Percentiles rank a stretch among this genome's conserved stretches.
Conservation (phyloP, 2,888 invertebrate genomes). For the Margaritifera margaritifera region DNA sequence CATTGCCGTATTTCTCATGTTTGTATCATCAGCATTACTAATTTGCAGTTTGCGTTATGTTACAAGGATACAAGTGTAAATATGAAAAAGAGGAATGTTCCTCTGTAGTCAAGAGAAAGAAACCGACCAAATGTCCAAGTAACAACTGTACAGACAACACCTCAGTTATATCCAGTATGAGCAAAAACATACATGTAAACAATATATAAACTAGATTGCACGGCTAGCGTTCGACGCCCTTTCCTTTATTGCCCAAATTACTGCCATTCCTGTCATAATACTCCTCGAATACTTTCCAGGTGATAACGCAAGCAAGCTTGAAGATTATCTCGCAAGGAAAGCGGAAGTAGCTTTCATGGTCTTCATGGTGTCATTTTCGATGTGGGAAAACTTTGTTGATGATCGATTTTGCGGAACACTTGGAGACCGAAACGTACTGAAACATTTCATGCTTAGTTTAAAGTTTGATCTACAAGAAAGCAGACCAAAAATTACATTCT, state of each 20-base stretch:
- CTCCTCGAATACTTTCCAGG: slow-evolving; percentile 23
- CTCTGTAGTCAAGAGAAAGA: slow-evolving; percentile 12
- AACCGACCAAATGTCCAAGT: neutral
- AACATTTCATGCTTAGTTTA: slow-evolving; percentile 25
- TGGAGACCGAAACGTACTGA: slow-evolving; percentile 13
- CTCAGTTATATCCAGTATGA: too few relatives aligned
- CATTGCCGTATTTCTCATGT: too few relatives aligned
- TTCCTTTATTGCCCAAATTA: slow-evolving; percentile 37
- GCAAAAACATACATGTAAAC: too few relatives aligned
- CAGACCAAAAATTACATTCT: slow-evolving; percentile 27
- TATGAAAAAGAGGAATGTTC: slow-evolving; percentile 12
- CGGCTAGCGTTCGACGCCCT: slow-evolving; percentile 28
- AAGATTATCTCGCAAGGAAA: slow-evolving; percentile 11
- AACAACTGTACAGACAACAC: slow-evolving; percentile 3
- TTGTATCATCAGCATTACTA: too few relatives aligned
- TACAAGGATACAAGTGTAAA: too few relatives aligned
- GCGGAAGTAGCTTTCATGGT: slow-evolving; percentile 37
- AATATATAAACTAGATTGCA: too few relatives aligned
- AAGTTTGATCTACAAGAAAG: slow-evolving; percentile 48
- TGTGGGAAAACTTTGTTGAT: slow-evolving; percentile 65
- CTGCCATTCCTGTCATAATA: slow-evolving; percentile 43
- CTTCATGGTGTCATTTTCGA: slow-evolving; percentile 50
- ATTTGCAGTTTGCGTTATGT: too few relatives aligned
- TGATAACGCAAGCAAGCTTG: slow-evolving; percentile 9
- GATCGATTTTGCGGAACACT: slow-evolving; percentile 42